These are phyloP conservation scores for Noctua janthina DNA, from an alignment of 2,888 invertebrate species.

Conservation along the genomic window DNA sequence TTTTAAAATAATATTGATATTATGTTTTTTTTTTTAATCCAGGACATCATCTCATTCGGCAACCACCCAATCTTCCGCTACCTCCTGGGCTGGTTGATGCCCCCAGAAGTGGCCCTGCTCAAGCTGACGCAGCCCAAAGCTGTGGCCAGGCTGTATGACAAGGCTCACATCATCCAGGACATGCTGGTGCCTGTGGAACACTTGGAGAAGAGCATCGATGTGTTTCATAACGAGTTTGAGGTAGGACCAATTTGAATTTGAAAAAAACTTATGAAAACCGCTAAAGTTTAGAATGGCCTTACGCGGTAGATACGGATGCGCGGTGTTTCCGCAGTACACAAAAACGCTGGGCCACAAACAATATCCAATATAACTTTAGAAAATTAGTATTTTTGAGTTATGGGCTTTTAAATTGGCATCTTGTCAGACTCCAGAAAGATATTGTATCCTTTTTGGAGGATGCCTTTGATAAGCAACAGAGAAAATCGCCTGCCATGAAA, in stretches of 20 bases:
- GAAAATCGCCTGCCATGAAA: background rate
- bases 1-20: background rate
- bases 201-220: constrained; percentile 90
- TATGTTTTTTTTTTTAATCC: constrained; percentile 31
- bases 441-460: background rate
- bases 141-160: constrained; percentile 93
- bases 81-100: constrained; percentile 95
- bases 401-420: background rate
- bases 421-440: background rate
- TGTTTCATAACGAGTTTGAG: constrained; percentile 92
- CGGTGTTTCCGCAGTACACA: background rate
- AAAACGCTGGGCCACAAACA: background rate
- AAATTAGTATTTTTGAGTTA: background rate
- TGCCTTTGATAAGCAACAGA: background rate
- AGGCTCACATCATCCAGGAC: constrained; percentile 95
- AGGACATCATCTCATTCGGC: constrained; percentile 96
- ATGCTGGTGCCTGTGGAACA: constrained; percentile 93
- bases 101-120: constrained; percentile 95
- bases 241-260: constrained; percentile 76
- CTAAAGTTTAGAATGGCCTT: too few species aligned
- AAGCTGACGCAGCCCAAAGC: constrained; percentile 94
- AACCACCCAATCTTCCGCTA: constrained; percentile 93
- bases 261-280: too few species aligned
- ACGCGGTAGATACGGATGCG: too few species aligned
- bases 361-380: background rate